These are phyloP conservation scores for Bombus waltoni DNA, from an alignment of 1,140 invertebrate species.

Conservation along the genomic window DNA sequence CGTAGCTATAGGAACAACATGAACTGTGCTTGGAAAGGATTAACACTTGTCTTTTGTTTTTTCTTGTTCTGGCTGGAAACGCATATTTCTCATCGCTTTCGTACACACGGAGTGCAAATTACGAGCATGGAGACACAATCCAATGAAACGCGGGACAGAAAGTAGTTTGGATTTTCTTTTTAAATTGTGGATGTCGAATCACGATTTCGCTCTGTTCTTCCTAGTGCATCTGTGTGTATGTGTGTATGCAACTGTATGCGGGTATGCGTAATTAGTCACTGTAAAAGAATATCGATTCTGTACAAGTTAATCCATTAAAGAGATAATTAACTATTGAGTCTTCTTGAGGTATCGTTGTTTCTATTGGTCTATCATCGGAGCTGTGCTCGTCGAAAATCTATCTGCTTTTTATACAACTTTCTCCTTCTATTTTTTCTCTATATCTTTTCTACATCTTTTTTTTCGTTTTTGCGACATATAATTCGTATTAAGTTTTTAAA, in stretches of 20 bases:
- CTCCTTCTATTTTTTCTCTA: neutral
- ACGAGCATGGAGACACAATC: slow-evolving; percentile 73
- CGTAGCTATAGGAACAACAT: slow-evolving; percentile 79
- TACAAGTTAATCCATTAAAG: slow-evolving; percentile 80
- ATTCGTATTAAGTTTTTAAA: neutral
- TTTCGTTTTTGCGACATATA: neutral
- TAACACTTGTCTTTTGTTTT: slow-evolving; percentile 62
- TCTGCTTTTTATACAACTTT: slow-evolving; percentile 7
- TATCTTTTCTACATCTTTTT: neutral
- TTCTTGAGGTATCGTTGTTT: slow-evolving; percentile 83
- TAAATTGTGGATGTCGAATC: slow-evolving; percentile 36
- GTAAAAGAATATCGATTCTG: slow-evolving; percentile 83
- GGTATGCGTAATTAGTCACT: slow-evolving; percentile 66
- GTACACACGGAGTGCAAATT: slow-evolving; percentile 69
- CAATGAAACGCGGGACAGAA: slow-evolving; percentile 56
- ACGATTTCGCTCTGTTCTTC: slow-evolving; percentile 54
- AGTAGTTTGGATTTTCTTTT: slow-evolving; percentile 15
- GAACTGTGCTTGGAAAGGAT: slow-evolving; percentile 75
- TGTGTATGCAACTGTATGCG: slow-evolving; percentile 26
- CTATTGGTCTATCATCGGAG: slow-evolving; percentile 82
- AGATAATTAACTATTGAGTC: slow-evolving; percentile 82
- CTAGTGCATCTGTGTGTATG: slow-evolving; percentile 42
- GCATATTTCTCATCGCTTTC: slow-evolving; percentile 63
- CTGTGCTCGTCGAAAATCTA: slow-evolving; percentile 71
- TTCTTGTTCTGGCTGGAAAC: slow-evolving; percentile 51